phyloP scores from a whole-genome alignment of 2,797 vertebrate species.

The Alca torda region DNA sequence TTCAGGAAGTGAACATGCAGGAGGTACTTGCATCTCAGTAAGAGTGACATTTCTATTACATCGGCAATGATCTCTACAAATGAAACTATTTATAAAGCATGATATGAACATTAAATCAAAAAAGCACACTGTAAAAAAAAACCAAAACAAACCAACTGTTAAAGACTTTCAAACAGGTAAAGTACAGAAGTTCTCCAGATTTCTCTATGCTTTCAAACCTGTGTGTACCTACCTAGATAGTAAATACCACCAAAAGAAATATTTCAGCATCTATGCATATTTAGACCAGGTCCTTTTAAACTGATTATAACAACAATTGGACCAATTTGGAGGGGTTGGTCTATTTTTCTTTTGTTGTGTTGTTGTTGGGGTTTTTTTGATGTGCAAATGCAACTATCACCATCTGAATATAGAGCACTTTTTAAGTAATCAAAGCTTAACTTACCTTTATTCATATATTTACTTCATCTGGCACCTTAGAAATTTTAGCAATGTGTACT shows the following conservation, averaged over 20 bases:
- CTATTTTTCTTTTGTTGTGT: not conserved
- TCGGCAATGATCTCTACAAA: not conserved
- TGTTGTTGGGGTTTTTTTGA: not conserved
- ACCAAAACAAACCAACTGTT: not conserved
- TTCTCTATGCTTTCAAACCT: not conserved
- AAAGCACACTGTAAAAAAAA: not conserved
- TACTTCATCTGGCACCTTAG: not conserved
- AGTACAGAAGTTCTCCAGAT: not conserved
- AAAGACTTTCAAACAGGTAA: not conserved
- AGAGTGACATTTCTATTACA: not conserved
- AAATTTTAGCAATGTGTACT: not conserved
- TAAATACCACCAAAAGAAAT: not conserved
- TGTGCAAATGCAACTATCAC: not conserved
- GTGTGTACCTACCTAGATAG: not conserved
- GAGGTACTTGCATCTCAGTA: not conserved
- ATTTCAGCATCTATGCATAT: not conserved
- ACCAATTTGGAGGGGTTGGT: not conserved
- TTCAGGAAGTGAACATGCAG: not conserved
- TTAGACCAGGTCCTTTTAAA: not conserved
- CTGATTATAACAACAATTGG: not conserved
- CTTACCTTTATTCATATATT: constrained; percentile 14
- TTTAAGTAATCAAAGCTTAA: not conserved
- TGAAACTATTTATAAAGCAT: not conserved
- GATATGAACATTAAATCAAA: not conserved
- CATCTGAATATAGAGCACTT: not conserved